Evolutionary conservation across 2,113 vertebrate species (phyloP).

Genomic region (Corapipo altera): DNA sequence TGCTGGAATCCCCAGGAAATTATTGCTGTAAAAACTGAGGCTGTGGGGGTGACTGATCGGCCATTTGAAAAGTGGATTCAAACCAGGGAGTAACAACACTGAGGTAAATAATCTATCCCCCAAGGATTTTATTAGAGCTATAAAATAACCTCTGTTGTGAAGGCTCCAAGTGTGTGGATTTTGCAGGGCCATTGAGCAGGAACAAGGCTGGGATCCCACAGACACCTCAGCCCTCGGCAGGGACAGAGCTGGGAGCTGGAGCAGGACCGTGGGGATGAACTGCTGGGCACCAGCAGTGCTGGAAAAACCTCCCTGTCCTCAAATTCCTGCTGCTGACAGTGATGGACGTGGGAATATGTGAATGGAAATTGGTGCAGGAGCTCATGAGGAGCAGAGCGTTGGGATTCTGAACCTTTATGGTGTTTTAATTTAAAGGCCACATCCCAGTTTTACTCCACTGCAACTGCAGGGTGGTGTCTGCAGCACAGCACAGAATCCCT

Average conservation of each 20-base stretch:
- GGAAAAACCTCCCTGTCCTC: background rate
- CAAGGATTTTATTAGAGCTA: background rate
- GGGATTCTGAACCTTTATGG: background rate
- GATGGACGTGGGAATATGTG: too few relatives aligned
- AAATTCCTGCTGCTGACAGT: too few relatives aligned
- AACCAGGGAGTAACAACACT: background rate
- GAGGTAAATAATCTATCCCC: background rate
- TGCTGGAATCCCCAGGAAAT: background rate
- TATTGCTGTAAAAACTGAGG: background rate
- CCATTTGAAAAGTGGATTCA: background rate
- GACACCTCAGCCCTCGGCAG: background rate
- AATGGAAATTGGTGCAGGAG: background rate
- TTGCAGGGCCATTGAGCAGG: background rate
- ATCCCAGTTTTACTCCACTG: background rate
- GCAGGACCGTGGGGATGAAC: too few relatives aligned
- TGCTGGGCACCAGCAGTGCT: background rate
- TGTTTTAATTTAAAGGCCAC: background rate
- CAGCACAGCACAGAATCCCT: background rate
- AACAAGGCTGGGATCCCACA: accelerated
- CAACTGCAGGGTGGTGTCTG: background rate
- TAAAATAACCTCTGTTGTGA: background rate
- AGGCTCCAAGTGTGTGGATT: background rate
- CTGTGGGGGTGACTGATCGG: background rate
- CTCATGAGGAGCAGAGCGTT: accelerated
- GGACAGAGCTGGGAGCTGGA: background rate